A percentile compares a stretch with the other conserved stretches of the same genome.
Conservation (phyloP, 1,140 invertebrate species). For the Tribolium madens region DNA sequence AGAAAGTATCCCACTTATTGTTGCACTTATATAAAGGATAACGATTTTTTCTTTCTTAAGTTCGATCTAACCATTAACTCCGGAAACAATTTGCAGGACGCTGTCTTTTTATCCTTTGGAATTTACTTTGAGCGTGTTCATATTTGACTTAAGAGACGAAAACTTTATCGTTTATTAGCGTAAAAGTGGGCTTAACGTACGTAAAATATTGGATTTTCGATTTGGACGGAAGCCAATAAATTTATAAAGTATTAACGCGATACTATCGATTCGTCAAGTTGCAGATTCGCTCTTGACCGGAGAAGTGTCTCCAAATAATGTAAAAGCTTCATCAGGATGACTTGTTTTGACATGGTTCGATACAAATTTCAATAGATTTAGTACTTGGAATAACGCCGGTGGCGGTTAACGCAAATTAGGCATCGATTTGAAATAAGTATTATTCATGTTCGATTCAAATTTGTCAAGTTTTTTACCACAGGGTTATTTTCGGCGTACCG, state of each 20-base stretch:
- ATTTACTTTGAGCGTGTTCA: neutral
- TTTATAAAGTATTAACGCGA: slow-evolving; percentile 30
- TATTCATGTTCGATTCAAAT: neutral
- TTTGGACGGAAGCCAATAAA: neutral
- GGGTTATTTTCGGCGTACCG: neutral
- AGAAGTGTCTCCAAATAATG: slow-evolving; percentile 4
- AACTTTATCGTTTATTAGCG: slow-evolving; percentile 2
- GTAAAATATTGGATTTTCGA: neutral
- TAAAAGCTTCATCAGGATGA: slow-evolving; percentile 2
- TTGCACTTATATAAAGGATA: slow-evolving; percentile 29
- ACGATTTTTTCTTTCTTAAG: slow-evolving; percentile 8
- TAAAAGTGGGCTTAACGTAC: neutral
- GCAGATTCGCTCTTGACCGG: slow-evolving; percentile 13
- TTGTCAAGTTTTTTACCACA: neutral
- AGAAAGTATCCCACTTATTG: slow-evolving; percentile 40
- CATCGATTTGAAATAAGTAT: neutral
- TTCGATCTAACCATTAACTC: slow-evolving; percentile 7
- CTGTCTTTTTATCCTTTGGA: neutral
- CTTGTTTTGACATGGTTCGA: slow-evolving; percentile 13
- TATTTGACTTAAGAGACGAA: neutral
- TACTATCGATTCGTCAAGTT: slow-evolving; percentile 2
- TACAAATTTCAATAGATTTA: neutral
- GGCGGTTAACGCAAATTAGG: neutral
- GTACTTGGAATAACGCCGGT: neutral
- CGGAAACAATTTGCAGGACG: slow-evolving; percentile 2